phyloP scores from a whole-genome alignment of 2,113 vertebrate species.

The Engraulis encrasicolus region DNA sequence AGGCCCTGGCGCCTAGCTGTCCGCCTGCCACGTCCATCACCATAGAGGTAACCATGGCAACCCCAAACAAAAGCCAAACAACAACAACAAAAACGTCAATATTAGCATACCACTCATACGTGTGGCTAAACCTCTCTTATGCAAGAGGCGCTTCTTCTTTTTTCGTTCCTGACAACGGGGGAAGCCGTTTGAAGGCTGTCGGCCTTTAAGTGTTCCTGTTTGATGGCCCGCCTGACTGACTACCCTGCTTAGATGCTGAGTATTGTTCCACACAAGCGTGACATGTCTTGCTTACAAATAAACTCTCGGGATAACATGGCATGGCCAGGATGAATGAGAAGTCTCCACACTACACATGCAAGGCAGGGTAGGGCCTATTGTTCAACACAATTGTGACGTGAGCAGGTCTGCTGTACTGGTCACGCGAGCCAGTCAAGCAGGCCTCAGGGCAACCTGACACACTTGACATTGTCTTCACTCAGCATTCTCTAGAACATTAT shows the following conservation, averaged over 20 bases:
- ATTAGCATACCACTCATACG: not conserved
- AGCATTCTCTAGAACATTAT: not conserved
- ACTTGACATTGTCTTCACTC: not conserved
- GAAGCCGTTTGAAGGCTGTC: not conserved
- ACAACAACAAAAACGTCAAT: not conserved
- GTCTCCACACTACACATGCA: no score
- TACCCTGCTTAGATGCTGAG: not conserved
- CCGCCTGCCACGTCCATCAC: not conserved
- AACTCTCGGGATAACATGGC: no score
- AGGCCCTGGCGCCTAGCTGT: no score
- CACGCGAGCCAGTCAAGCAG: not conserved
- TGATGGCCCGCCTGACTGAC: no score
- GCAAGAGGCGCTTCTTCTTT: not conserved
- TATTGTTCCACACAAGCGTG: not conserved
- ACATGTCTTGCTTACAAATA: not conserved
- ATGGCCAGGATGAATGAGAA: no score
- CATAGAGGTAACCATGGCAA: not conserved
- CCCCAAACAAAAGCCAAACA: not conserved
- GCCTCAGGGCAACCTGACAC: not conserved
- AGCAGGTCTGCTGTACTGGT: no score
- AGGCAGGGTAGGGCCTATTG: no score
- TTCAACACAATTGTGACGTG: not conserved
- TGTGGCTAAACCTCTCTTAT: not conserved
- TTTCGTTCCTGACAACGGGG: no score
- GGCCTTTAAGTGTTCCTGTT: not conserved